phyloP scores from a whole-genome alignment of 2,113 vertebrate genomes.

The Ibidorhyncha struthersii region DNA sequence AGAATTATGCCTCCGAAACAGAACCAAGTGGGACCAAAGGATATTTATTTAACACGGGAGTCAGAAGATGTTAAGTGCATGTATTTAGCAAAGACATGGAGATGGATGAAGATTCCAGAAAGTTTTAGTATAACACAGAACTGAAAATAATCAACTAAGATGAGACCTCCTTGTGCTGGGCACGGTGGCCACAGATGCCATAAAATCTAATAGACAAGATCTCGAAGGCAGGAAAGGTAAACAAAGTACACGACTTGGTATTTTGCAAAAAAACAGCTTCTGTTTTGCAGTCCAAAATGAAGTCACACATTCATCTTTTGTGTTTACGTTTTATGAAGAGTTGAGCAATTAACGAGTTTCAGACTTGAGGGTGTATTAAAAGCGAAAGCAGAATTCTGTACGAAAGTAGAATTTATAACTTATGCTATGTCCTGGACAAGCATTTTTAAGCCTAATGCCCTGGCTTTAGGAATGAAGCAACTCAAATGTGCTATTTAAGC shows the following conservation, averaged over 20 bases:
- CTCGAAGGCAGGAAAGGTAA: not conserved
- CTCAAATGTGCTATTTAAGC: not conserved
- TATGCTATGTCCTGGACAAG: not conserved
- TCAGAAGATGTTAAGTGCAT: not conserved
- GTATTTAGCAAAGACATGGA: not conserved
- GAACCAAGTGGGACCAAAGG: not conserved
- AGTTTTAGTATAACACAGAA: not conserved
- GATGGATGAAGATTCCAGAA: slow-evolving; percentile 1
- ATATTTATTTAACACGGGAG: not conserved
- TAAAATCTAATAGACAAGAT: not conserved
- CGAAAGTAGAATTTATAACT: not conserved
- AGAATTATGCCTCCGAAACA: not conserved
- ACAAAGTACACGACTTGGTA: not conserved
- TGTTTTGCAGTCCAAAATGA: not conserved
- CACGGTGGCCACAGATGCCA: not conserved
- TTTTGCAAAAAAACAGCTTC: not conserved
- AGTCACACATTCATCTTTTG: not conserved
- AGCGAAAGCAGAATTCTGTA: not conserved
- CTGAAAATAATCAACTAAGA: not conserved
- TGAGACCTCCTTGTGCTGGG: not conserved
- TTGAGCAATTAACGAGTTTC: not conserved
- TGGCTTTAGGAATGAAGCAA: not conserved
- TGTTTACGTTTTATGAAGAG: not conserved
- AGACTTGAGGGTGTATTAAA: not conserved
- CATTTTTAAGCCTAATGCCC: not conserved